Percentiles rank a stretch among this genome's conserved stretches.
These are phyloP conservation scores for Oxyura jamaicensis DNA, from an alignment of 2,113 vertebrate genomes.

Conservation along the genomic window DNA sequence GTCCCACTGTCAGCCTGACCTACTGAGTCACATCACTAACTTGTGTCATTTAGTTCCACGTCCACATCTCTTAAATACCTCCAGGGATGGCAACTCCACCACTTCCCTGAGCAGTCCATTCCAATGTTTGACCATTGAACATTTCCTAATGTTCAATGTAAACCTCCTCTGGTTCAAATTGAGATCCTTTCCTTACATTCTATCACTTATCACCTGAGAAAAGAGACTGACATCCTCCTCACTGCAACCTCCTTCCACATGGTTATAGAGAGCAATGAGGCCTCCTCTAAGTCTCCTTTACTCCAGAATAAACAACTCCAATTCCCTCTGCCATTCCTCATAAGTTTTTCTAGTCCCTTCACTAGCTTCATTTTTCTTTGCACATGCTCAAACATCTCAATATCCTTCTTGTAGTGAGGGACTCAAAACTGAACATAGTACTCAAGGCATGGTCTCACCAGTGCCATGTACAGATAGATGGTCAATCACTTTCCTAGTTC, in stretches of 20 bases:
- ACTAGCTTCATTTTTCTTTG: neutral
- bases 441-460: neutral
- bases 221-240: neutral
- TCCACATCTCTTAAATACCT: no score
- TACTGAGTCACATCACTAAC: no score
- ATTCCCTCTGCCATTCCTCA: neutral
- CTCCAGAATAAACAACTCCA: neutral
- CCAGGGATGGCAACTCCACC: no score
- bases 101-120: neutral
- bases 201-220: neutral
- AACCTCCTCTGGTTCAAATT: neutral
- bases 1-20: no score
- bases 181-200: neutral
- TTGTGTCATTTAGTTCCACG: no score
- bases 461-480: neutral
- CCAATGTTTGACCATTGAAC: neutral
- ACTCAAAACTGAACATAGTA: neutral
- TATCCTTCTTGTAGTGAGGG: neutral
- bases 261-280: neutral
- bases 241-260: neutral
- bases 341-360: neutral
- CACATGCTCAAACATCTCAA: neutral
- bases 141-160: neutral
- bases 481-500: neutral
- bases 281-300: neutral